Percentiles rank a stretch among this genome's conserved stretches.
phyloP scores from a whole-genome alignment of 2,888 invertebrate species.

The Cephus sareptanus region DNA sequence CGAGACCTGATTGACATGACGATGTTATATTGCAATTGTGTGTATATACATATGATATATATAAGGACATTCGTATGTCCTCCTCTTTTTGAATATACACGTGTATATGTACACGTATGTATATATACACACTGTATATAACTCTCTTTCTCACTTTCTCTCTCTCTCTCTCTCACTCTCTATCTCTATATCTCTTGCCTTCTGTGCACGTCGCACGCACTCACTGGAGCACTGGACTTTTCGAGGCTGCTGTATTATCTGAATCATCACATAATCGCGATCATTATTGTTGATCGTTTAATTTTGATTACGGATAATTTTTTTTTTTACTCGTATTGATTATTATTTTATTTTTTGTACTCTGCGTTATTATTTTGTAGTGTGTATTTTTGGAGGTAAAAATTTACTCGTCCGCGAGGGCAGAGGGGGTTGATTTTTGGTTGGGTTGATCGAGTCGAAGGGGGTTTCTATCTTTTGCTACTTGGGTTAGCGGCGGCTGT shows the following conservation, averaged over 20 bases:
- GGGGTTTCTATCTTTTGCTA: background rate
- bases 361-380: background rate
- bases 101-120: background rate
- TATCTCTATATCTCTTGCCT: slow-evolving; percentile 9
- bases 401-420: background rate
- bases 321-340: background rate
- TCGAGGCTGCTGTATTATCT: slow-evolving; percentile 1
- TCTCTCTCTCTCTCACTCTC: slow-evolving; percentile 18
- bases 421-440: too few relatives aligned
- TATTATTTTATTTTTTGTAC: background rate
- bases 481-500: background rate
- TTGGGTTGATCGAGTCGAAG: background rate
- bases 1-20: background rate
- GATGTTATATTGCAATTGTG: background rate
- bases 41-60: slow-evolving; percentile 5
- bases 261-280: background rate
- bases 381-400: background rate
- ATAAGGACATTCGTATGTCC: background rate
- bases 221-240: slow-evolving; percentile 8
- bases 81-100: background rate
- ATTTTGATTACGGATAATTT: background rate
- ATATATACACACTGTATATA: background rate
- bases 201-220: slow-evolving; percentile 11
- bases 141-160: slow-evolving; percentile 10
- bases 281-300: background rate